Conservation (phyloP, 2,797 vertebrate genomes). For the Spinus pinus region DNA sequence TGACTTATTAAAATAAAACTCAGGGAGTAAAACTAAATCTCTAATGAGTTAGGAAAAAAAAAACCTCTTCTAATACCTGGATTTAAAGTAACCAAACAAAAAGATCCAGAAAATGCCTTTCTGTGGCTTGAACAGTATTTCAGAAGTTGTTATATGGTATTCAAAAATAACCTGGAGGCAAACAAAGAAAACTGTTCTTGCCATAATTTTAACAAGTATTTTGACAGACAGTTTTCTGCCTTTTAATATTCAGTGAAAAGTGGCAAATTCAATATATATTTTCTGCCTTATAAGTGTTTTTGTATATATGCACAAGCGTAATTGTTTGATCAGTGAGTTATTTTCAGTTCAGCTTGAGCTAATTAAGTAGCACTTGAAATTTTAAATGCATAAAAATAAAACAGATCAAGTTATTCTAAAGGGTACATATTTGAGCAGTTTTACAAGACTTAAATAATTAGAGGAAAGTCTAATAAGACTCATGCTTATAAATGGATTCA, state of each 20-base stretch:
- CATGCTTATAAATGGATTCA: background rate
- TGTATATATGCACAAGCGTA: background rate
- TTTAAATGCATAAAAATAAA: background rate
- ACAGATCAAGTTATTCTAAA: background rate
- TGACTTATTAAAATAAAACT: background rate
- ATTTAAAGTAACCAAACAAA: background rate
- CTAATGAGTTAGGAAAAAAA: background rate
- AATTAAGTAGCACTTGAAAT: background rate
- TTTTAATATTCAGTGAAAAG: background rate
- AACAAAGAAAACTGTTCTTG: background rate
- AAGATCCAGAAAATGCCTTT: background rate
- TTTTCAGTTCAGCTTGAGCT: slow-evolving; percentile 8
- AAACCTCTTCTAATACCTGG: background rate
- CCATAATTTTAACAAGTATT: background rate
- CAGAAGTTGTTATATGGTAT: background rate
- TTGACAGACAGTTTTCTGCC: background rate
- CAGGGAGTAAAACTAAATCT: background rate
- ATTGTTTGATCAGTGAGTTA: background rate
- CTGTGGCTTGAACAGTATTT: background rate
- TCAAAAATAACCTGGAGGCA: background rate
- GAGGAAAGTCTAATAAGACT: background rate
- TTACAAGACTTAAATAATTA: background rate
- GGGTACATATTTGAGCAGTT: background rate
- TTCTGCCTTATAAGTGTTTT: background rate
- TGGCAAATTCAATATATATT: background rate